Evolutionary conservation across 1,140 invertebrate species (phyloP), one percentile per base, ranked within the genome.

Genomic region (Globodera rostochiensis): DNA sequence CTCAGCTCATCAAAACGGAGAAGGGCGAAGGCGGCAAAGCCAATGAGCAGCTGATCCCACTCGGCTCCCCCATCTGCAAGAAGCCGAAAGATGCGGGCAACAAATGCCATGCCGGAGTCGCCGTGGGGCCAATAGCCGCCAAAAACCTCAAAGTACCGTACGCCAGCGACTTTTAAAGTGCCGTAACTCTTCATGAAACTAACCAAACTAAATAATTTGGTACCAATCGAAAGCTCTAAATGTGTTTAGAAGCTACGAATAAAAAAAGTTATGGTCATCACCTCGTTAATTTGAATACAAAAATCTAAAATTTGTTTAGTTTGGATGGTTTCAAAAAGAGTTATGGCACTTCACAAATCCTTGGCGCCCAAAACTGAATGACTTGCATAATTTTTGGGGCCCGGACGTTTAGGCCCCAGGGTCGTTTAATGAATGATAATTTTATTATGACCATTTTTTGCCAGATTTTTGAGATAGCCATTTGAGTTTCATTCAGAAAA

Each of bases 51-150:
- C 45, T 36, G 7, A 77, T 77, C n/a, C 78, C 78, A 11, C 13
- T 80, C 46, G 78, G 69, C 15, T 73, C 50, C 15, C 69, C 69
- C 21, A 15, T 80, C 47, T 80, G 78, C 78, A 80, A 80, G 76
- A 46, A 77, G 49, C 75, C 46, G 6, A 80, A 66, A 19, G 74
- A 80, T n/a, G 64, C 25, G 53, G 79, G 79, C 25, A 15, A 80
- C 36, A 15, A 19, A n/a, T 80, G 79, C 36, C 75, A 45, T 25
- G 53, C 4, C 50, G 53, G 66, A 53, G 53, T 15, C 7, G 13
- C n/a, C 6, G 36, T 1, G 36, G 50, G 19, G 15, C 36, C 36
- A 21, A 69, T 70, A 8, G 67, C 67, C 11, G 67, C 67, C n/a
- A 21, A 70, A 70, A 45, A 45, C 67, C 21, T 70, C n/a, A 70